Evolutionary conservation across 1,140 invertebrate species (phyloP).

Genomic region (Mylabris phalerata): DNA sequence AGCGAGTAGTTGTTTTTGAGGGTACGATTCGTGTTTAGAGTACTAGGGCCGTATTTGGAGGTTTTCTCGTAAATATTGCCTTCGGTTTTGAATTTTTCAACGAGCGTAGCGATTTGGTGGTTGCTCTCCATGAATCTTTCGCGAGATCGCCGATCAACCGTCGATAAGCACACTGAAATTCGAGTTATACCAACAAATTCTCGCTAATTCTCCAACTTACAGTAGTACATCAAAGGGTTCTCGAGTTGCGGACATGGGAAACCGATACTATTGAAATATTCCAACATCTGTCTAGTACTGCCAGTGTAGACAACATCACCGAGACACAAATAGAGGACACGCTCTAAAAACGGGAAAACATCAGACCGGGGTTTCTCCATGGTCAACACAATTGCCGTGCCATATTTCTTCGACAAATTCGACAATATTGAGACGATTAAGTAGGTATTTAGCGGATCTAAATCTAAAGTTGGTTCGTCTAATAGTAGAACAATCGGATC

Average conservation of each 20-base stretch:
- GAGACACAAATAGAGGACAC: constrained; percentile 75
- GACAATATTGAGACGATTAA: constrained; percentile 86
- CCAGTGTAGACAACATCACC: constrained; percentile 89
- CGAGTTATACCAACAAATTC: not conserved
- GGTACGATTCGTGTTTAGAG: too few species aligned
- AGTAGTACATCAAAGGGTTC: constrained; percentile 89
- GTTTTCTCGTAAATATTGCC: constrained; percentile 59
- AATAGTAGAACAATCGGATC: constrained; percentile 81
- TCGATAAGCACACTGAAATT: constrained; percentile 76
- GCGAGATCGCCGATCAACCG: constrained; percentile 79
- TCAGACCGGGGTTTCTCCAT: constrained; percentile 91
- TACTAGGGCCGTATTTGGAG: constrained; percentile 32
- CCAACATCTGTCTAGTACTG: constrained; percentile 79
- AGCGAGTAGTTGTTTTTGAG: too few species aligned
- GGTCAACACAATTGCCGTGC: constrained; percentile 79
- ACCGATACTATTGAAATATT: constrained; percentile 85
- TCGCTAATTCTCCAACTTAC: constrained; percentile 51
- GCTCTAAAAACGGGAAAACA: constrained; percentile 84
- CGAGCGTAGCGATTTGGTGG: constrained; percentile 83
- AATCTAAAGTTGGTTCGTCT: constrained; percentile 85
- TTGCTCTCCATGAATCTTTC: constrained; percentile 88
- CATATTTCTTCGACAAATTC: constrained; percentile 85
- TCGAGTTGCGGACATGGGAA: constrained; percentile 89
- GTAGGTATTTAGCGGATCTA: constrained; percentile 88
- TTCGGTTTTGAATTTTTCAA: constrained; percentile 86